Evolutionary conservation across 2,113 vertebrate genomes (phyloP).

Genomic region (Myanophis thanlyinensis): DNA sequence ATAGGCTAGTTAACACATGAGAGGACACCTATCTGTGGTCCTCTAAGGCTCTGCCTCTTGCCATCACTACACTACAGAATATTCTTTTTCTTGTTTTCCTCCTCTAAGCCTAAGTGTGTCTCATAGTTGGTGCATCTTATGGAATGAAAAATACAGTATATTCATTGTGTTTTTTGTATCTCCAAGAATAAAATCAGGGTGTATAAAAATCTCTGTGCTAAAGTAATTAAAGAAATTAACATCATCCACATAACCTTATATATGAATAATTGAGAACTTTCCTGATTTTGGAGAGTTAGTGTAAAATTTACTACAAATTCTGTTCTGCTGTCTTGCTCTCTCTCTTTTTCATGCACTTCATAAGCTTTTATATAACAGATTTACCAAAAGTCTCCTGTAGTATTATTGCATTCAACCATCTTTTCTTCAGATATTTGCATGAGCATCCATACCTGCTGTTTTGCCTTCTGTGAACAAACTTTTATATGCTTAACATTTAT

Average conservation of each 20-base stretch:
- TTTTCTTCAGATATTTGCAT: not conserved
- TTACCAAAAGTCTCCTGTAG: not conserved
- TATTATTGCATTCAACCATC: not conserved
- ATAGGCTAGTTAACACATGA: no score
- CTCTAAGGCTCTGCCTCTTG: no score
- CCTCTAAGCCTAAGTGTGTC: no score
- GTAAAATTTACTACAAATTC: not conserved
- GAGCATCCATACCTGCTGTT: not conserved
- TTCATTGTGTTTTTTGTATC: not conserved
- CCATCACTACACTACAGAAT: no score
- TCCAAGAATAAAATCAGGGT: not conserved
- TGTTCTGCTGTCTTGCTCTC: not conserved
- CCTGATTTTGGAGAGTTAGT: not conserved
- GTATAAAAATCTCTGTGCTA: not conserved
- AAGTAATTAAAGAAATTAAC: not conserved
- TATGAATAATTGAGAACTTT: not conserved
- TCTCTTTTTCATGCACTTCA: not conserved
- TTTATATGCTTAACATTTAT: not conserved
- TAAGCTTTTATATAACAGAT: not conserved
- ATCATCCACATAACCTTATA: not conserved
- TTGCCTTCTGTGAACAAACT: not conserved
- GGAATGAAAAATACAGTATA: no score
- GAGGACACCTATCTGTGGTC: no score
- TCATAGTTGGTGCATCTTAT: no score
- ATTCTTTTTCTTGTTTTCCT: no score